Base-by-base conservation (phyloP, 2,113 vertebrate genomes). In the Falco punctatus region DNA sequence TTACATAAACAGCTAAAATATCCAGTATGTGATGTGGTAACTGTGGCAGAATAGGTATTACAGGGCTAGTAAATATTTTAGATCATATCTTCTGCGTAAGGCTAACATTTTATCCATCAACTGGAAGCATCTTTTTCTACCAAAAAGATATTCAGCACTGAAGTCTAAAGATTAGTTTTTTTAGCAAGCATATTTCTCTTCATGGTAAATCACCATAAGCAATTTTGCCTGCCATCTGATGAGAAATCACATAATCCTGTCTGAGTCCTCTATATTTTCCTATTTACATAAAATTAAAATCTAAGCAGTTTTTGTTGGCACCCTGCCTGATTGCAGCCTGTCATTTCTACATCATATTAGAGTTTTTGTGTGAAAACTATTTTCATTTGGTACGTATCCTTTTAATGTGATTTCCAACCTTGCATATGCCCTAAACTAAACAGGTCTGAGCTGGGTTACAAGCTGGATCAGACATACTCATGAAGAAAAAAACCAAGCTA, bases 221-320 rank as follows among this genome's bases (percentile, higher is more conserved):
- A 59, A n/a, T 88, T 81, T 33, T 79, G 55, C 59, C 33, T 81
- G 52, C 32, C 57, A 72, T 71, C 80, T 81, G 61, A 92, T 78
- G 72, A 94, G 86, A 84, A 88, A 78, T 59, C 49, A 40, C 49
- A 28, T 67, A 78, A 78, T 81, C 75, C 79, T 81, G 59, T 46
- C 49, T 5, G 52, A 57, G 40, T 65, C 48, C 66, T 61, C 64
- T 44, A 1, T 38, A 65, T 67, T 70, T 74, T 88, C 28, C 33
- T 70, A 71, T 73, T 94, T 90, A 51, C 73, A 91, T 81, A 42
- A 86, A 69, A 94, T 72, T 57, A 67, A 92, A 84, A 84, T 16
- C 21, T 10, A 71, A 86, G 83, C 40, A 57, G 61, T 46, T 95
- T 78, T 81, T 84, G 15, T 66, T 84, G 65, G 72, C 65, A 59